phyloP scores from a whole-genome alignment of 37 sponge, comb jelly and placozoan genomes.

The Corticium candelabrum region DNA sequence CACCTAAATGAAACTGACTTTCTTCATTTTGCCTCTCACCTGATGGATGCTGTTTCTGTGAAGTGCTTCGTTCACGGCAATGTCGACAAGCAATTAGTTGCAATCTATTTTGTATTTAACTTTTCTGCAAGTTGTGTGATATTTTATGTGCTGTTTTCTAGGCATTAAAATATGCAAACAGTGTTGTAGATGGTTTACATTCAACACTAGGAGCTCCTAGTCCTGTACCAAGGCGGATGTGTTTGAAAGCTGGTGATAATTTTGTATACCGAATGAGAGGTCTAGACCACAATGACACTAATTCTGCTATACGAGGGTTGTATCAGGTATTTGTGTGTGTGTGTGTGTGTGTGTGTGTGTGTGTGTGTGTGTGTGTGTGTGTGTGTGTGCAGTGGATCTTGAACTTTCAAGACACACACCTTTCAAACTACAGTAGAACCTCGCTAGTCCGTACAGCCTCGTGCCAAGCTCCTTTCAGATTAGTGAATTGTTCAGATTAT shows the following conservation, averaged over 20 bases:
- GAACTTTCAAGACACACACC: neutral
- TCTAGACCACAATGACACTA: constrained; percentile 37
- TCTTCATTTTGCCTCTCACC: neutral
- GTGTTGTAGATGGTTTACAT: too few species aligned
- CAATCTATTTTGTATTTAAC: too few species aligned
- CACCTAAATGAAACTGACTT: neutral
- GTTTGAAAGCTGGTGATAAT: too few species aligned
- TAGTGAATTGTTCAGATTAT: too few species aligned
- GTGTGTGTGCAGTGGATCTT: neutral
- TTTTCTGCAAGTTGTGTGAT: too few species aligned
- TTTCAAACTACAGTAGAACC: neutral
- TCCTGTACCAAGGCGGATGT: too few species aligned
- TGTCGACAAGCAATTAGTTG: neutral
- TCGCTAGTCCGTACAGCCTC: neutral
- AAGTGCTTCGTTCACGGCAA: neutral
- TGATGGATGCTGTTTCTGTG: neutral
- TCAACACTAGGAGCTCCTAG: too few species aligned
- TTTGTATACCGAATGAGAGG: neutral
- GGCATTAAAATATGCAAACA: too few species aligned
- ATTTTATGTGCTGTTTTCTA: too few species aligned
- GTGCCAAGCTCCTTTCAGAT: too few species aligned
- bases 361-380: too few species aligned
- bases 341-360: too few species aligned
- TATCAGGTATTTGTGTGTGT: constrained; percentile 33
- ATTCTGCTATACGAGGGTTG: constrained; percentile 49